Evolutionary conservation across 2,113 vertebrate genomes (phyloP).

Genomic region (Phocoena phocoena): DNA sequence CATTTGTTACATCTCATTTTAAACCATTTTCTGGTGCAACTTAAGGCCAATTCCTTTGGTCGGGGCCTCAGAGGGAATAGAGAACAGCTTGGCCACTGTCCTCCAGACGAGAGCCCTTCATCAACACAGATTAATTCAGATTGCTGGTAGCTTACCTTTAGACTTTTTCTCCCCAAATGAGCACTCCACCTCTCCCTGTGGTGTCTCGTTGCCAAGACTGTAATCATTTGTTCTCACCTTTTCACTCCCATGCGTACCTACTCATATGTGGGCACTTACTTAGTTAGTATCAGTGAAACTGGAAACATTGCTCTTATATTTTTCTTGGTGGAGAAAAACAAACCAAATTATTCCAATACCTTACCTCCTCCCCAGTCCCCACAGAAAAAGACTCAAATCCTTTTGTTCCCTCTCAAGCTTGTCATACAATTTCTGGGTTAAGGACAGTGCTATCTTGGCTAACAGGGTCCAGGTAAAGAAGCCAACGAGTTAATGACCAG

Average conservation of each 20-base stretch:
- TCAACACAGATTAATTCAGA: background rate
- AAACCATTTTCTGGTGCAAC: background rate
- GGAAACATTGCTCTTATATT: background rate
- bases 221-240: background rate
- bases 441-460: background rate
- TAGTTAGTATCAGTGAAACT: background rate
- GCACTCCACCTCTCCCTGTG: background rate
- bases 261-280: background rate
- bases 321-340: background rate
- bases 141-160: background rate
- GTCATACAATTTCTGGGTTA: background rate
- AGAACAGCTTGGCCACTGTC: background rate
- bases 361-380: background rate
- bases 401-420: background rate
- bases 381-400: background rate
- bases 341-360: background rate
- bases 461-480: background rate
- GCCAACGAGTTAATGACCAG: background rate
- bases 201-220: background rate
- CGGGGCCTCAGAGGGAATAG: background rate
- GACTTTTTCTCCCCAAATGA: background rate
- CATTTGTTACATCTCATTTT: background rate
- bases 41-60: background rate
- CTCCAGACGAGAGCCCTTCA: background rate
- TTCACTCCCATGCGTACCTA: background rate